Evolutionary conservation across 2,888 invertebrate species (phyloP).

Genomic region (Spialia ferax): DNA sequence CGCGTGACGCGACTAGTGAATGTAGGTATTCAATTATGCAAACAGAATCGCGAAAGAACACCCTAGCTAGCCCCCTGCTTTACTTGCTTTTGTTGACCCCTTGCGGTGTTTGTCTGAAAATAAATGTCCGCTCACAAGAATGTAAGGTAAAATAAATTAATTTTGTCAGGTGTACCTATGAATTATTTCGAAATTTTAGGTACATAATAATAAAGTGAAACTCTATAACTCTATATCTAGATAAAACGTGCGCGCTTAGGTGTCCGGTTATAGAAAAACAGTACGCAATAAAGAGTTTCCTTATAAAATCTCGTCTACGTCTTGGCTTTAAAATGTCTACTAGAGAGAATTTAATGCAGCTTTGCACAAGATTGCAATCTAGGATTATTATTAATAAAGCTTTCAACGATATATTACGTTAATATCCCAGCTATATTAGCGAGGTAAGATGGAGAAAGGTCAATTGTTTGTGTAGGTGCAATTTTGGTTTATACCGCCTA

Average conservation of each 20-base stretch:
- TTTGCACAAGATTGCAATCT: constrained; percentile 39
- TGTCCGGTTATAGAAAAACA: neutral
- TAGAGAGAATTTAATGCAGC: constrained; percentile 30
- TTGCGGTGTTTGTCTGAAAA: constrained; percentile 32
- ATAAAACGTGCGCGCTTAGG: neutral
- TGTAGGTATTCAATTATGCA: constrained; percentile 83
- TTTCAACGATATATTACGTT: constrained; percentile 42
- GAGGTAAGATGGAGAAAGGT: constrained; percentile 35
- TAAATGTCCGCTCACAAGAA: constrained; percentile 12
- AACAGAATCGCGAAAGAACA: constrained; percentile 79
- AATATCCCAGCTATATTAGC: constrained; percentile 34
- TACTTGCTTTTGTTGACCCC: constrained; percentile 60
- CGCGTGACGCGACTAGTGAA: constrained; percentile 82
- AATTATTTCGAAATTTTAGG: neutral
- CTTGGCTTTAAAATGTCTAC: constrained; percentile 20
- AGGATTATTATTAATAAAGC: constrained; percentile 37
- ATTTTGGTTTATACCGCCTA: constrained; percentile 33
- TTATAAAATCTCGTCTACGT: neutral
- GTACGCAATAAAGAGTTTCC: neutral
- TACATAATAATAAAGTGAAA: too few relatives aligned
- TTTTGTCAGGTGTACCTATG: too few relatives aligned
- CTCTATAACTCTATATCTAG: too few relatives aligned
- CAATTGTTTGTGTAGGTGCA: constrained; percentile 37
- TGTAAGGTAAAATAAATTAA: too few relatives aligned
- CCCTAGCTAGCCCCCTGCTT: constrained; percentile 55